These are phyloP conservation scores for Corydoras sp. DNA, from an alignment of 2,113 vertebrate genomes.

Conservation along the genomic window DNA sequence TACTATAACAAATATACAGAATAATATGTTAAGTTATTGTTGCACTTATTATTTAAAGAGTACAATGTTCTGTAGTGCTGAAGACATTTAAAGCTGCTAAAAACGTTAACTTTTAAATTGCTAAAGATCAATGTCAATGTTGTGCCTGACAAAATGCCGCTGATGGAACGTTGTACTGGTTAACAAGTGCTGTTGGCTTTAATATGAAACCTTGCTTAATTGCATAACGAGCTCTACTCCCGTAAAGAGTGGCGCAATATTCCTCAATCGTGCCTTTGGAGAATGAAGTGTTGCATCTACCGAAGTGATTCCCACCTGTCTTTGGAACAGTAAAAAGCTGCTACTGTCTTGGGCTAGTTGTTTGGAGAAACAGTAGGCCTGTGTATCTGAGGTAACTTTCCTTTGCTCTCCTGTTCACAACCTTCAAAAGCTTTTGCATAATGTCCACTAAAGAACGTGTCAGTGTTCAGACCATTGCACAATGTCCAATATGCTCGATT, in stretches of 20 bases:
- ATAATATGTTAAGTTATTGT: no score
- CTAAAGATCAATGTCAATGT: background rate
- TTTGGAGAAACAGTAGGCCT: slow-evolving; percentile 87
- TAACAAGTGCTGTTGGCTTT: slow-evolving; percentile 37
- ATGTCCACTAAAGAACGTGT: no score
- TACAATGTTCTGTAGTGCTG: no score
- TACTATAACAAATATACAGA: no score
- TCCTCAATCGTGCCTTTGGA: slow-evolving; percentile 83
- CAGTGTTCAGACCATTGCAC: no score
- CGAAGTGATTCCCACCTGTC: slow-evolving; percentile 77
- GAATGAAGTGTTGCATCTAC: slow-evolving; percentile 91
- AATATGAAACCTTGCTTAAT: slow-evolving; percentile 1
- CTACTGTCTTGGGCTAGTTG: slow-evolving; percentile 92
- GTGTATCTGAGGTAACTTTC: slow-evolving; percentile 89
- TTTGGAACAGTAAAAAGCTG: slow-evolving; percentile 64
- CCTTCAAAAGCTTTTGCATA: no score
- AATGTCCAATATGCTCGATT: no score
- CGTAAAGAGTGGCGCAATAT: slow-evolving; percentile 70
- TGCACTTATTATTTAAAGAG: no score
- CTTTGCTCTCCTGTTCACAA: slow-evolving; percentile 57
- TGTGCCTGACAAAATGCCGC: background rate
- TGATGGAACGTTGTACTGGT: slow-evolving; percentile 28
- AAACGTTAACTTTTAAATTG: no score
- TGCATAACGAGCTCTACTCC: slow-evolving; percentile 78
- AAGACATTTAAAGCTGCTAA: no score